phyloP scores from a whole-genome alignment of 2,113 vertebrate genomes.

The Anser cygnoides region DNA sequence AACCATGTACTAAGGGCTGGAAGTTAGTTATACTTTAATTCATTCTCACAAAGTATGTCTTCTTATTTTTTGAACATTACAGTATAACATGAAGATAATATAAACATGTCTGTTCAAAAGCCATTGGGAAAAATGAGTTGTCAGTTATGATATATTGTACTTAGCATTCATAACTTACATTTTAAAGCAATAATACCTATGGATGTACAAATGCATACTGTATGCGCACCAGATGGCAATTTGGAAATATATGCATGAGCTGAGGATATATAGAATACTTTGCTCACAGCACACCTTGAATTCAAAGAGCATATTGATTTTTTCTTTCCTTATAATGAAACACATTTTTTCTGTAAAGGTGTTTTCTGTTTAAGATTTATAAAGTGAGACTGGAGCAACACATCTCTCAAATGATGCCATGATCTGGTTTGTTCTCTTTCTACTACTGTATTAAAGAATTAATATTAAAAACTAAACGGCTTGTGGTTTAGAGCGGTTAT shows the following conservation, averaged over 20 bases:
- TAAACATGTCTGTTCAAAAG: background rate
- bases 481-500: background rate
- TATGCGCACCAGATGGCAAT: background rate
- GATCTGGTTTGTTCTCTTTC: background rate
- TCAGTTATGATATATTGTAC: background rate
- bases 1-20: background rate
- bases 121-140: background rate
- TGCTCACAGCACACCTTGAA: background rate
- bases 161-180: background rate
- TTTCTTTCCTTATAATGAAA: background rate
- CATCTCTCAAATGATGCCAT: background rate
- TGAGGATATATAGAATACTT: background rate
- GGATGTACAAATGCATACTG: background rate
- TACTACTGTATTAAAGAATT: background rate
- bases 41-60: background rate
- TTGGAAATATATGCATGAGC: background rate
- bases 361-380: background rate
- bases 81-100: background rate
- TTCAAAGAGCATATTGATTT: background rate
- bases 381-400: background rate
- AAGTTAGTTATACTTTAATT: background rate
- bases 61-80: background rate
- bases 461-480: background rate
- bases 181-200: conserved; percentile 1
- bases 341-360: background rate